Evolutionary conservation across 2,113 vertebrate genomes (phyloP).

Genomic region (Saccopteryx bilineata): DNA sequence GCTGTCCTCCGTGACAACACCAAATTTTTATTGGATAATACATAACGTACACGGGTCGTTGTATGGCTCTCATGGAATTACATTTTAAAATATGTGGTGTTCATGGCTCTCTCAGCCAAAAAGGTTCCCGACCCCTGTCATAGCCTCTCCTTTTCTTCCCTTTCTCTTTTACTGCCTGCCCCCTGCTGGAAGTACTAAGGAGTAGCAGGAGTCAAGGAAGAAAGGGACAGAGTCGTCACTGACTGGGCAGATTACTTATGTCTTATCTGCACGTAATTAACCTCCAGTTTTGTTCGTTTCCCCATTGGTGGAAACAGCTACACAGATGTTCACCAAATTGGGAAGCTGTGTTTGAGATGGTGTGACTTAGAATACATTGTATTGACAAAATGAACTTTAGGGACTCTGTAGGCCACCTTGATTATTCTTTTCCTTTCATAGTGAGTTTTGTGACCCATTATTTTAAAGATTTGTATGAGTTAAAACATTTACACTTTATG

Average conservation of each 20-base stretch:
- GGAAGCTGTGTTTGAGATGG: background rate
- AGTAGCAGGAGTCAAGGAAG: slow-evolving; percentile 51
- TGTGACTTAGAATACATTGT: slow-evolving; percentile 30
- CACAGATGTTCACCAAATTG: slow-evolving; percentile 15
- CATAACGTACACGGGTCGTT: too few species aligned
- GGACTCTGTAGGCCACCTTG: background rate
- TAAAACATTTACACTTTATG: slow-evolving; percentile 9
- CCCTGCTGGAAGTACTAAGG: slow-evolving; percentile 72
- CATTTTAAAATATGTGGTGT: too few species aligned
- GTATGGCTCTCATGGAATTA: too few species aligned
- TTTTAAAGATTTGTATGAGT: slow-evolving; percentile 36
- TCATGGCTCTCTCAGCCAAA: too few species aligned
- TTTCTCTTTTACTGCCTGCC: slow-evolving; percentile 74
- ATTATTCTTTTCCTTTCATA: slow-evolving; percentile 47
- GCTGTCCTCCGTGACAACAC: too few species aligned
- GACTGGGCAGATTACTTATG: background rate
- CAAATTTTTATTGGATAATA: too few species aligned
- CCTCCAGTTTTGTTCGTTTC: slow-evolving; percentile 28
- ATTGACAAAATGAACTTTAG: slow-evolving; percentile 27
- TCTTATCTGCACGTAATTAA: background rate
- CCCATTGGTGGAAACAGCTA: background rate
- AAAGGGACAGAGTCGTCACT: slow-evolving; percentile 18
- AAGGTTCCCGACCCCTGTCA: too few species aligned
- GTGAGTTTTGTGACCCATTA: background rate
- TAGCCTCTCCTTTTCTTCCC: background rate